Conservation (phyloP, 2,797 vertebrate species). For the Microchirus variegatus region DNA sequence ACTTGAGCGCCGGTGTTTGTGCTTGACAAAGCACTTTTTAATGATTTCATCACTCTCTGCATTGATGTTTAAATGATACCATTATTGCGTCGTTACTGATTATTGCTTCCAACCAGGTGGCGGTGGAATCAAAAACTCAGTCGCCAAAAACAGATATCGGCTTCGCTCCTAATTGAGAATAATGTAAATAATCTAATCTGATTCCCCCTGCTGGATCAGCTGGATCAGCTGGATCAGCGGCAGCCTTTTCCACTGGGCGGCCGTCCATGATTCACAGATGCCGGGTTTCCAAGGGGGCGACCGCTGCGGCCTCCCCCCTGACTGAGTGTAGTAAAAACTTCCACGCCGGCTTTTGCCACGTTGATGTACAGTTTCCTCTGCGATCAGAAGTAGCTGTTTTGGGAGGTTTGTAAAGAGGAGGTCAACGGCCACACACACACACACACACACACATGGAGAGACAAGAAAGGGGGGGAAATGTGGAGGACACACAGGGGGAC, state of each 20-base stretch:
- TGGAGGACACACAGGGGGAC: constrained; percentile 9
- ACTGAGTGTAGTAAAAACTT: constrained; percentile 55
- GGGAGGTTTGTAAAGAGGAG: constrained; percentile 58
- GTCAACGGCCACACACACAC: constrained; percentile 23
- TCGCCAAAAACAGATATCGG: background rate
- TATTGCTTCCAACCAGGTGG: background rate
- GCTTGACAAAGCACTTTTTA: too few relatives aligned
- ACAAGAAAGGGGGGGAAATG: constrained; percentile 26
- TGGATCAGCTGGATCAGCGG: background rate
- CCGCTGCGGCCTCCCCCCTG: constrained; percentile 31
- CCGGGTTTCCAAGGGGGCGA: constrained; percentile 47
- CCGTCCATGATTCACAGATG: constrained; percentile 11
- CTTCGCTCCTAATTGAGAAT: background rate
- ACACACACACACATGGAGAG: constrained; percentile 8
- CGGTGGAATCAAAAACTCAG: background rate
- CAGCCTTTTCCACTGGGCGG: constrained; percentile 15
- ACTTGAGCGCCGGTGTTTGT: too few relatives aligned
- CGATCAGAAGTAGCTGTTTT: constrained; percentile 55
- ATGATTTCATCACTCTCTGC: too few relatives aligned
- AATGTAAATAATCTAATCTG: background rate
- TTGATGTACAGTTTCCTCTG: constrained; percentile 75
- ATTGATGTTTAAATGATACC: background rate
- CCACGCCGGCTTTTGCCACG: constrained; percentile 49
- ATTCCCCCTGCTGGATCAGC: background rate
- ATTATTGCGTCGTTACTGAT: background rate